A percentile compares a stretch with the other conserved stretches of the same genome.
Evolutionary conservation across 2,888 invertebrate species (phyloP).

Genomic region (Cynaeus angustus): DNA sequence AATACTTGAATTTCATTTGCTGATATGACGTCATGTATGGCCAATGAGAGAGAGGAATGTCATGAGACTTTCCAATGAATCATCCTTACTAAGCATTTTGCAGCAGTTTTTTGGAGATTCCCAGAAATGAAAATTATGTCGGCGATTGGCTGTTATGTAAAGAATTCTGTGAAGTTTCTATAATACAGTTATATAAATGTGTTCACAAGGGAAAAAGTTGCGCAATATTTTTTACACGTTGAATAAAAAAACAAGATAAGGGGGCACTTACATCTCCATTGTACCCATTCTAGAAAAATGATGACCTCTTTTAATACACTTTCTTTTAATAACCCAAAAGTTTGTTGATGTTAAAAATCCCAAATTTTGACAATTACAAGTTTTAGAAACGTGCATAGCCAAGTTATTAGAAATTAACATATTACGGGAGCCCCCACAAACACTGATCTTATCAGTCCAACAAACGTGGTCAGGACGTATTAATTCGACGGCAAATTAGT

Average conservation of each 20-base stretch:
- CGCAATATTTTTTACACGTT: constrained; percentile 17
- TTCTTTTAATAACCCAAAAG: constrained; percentile 47
- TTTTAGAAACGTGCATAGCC: constrained; percentile 44
- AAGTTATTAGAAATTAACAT: constrained; percentile 31
- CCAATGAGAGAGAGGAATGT: constrained; percentile 43
- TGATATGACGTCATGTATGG: constrained; percentile 38
- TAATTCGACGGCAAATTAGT: too few relatives aligned
- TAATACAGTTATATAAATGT: constrained; percentile 21
- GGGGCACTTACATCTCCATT: constrained; percentile 46
- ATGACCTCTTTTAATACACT: constrained; percentile 34
- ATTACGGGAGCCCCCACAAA: constrained; percentile 19
- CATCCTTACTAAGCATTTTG: constrained; percentile 49
- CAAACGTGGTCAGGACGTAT: too few relatives aligned
- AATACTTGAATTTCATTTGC: constrained; percentile 38
- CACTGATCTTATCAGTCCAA: too few relatives aligned
- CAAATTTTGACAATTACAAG: neutral
- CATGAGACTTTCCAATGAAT: constrained; percentile 50
- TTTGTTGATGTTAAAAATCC: constrained; percentile 3
- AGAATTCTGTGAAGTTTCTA: constrained; percentile 8
- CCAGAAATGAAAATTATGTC: constrained; percentile 17
- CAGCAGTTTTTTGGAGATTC: constrained; percentile 30
- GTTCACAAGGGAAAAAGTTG: constrained; percentile 10
- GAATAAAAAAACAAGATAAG: too few relatives aligned
- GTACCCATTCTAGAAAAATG: constrained; percentile 35
- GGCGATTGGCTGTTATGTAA: constrained; percentile 28